A percentile compares a stretch with the other conserved stretches of the same genome.
phyloP scores from a whole-genome alignment of 2,797 vertebrate species.

The Cyprinodon diabolis region DNA sequence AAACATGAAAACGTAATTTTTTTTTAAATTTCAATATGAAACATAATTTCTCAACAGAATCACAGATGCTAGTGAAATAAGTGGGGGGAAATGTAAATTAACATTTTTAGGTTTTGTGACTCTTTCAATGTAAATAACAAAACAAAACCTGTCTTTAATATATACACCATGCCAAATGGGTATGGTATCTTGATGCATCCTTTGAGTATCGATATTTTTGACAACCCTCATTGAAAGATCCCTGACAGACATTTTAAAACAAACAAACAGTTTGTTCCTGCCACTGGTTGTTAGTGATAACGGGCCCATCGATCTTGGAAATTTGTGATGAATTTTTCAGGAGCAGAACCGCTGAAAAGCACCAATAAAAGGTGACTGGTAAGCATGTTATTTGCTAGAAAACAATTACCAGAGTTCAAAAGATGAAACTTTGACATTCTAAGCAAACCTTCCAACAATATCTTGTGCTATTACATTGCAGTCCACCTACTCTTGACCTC shows the following conservation, averaged over 20 bases:
- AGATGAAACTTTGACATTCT: constrained; percentile 57
- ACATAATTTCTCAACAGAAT: no score
- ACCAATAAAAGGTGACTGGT: constrained; percentile 63
- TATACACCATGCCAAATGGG: no score
- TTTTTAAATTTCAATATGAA: no score
- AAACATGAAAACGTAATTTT: no score
- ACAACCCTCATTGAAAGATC: not conserved
- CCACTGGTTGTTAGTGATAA: not conserved
- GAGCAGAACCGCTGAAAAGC: constrained; percentile 25
- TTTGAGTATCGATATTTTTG: not conserved
- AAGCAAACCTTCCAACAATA: constrained; percentile 23
- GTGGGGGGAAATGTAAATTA: no score
- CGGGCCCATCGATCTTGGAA: not conserved
- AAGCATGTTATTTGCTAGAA: constrained; percentile 36
- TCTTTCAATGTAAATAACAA: no score
- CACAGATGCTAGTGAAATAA: no score
- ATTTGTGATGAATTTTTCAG: constrained; percentile 6
- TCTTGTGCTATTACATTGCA: constrained; percentile 44
- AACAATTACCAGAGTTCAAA: constrained; percentile 60
- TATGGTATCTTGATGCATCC: no score
- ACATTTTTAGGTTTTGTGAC: no score
- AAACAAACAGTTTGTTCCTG: not conserved
- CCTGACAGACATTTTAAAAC: not conserved
- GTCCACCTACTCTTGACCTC: constrained; percentile 71
- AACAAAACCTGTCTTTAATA: no score